Percentiles rank a stretch among this genome's conserved stretches.
phyloP scores from a whole-genome alignment of 30 jellyfish, hydroid and myxozoan species.

The Aurelia aurita complex sp. Pacific region DNA sequence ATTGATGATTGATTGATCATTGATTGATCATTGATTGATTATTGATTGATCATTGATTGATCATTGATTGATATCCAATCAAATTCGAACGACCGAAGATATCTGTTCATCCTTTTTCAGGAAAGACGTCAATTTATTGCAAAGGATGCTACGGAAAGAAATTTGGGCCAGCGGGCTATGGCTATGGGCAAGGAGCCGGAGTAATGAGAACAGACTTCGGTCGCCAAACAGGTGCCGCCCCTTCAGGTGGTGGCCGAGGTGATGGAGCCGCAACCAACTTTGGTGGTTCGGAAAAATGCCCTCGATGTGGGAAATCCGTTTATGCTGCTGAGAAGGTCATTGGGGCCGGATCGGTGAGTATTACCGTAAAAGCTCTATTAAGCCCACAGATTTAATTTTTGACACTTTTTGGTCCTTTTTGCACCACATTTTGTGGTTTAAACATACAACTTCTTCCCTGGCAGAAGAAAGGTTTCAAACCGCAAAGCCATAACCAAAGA shows the following conservation, averaged over 20 bases:
- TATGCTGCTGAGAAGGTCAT: conserved; percentile 83
- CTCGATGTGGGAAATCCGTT: conserved; percentile 90
- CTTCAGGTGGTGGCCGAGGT: conserved; percentile 53
- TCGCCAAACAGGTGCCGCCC: conserved; percentile 25
- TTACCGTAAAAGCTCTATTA: no score
- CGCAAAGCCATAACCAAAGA: no score
- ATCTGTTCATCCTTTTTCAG: conserved; percentile 17
- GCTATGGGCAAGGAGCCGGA: conserved; percentile 67
- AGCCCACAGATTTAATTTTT: no score
- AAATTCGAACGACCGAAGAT: no score
- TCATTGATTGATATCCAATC: no score
- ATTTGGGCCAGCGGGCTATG: conserved; percentile 60
- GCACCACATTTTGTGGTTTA: no score
- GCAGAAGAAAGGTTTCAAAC: no score
- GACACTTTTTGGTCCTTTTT: no score
- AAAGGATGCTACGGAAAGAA: conserved; percentile 61
- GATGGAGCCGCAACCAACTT: conserved; percentile 50
- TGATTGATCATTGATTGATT: no score
- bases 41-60: no score
- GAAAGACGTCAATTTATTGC: conserved; percentile 45
- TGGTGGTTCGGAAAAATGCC: conserved; percentile 87
- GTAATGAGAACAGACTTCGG: conserved; percentile 68
- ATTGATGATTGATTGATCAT: no score
- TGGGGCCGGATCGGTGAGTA: conserved; percentile 84
- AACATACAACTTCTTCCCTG: no score